phyloP scores from a whole-genome alignment of 2,113 vertebrate species.

The Phyllostomus discolor region DNA sequence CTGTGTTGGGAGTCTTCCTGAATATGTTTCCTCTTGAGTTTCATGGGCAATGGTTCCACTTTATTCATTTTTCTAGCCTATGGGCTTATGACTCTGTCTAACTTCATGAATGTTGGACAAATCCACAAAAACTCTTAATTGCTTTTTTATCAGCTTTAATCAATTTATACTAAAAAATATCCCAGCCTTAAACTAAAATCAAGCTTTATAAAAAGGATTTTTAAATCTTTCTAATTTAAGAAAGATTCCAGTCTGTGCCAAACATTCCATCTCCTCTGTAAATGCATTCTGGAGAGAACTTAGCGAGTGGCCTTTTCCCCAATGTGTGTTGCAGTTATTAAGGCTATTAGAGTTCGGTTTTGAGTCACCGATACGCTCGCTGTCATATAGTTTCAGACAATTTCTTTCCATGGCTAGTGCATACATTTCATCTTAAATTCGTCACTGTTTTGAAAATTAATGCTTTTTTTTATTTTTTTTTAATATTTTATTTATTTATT shows the following conservation, averaged over 20 bases:
- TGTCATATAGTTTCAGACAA: not conserved
- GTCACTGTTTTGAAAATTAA: slow-evolving; percentile 21
- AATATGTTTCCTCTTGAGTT: not conserved
- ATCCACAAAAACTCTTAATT: not conserved
- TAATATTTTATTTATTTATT: too few relatives aligned
- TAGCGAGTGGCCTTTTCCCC: not conserved
- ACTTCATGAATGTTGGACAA: not conserved
- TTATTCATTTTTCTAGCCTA: not conserved
- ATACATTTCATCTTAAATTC: not conserved
- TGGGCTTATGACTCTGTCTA: not conserved
- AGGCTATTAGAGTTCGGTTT: not conserved
- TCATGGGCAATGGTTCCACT: not conserved
- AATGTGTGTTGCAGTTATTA: not conserved
- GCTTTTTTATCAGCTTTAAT: not conserved
- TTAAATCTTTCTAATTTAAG: slow-evolving; percentile 30
- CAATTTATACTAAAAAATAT: not conserved
- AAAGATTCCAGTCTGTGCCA: not conserved
- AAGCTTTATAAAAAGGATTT: not conserved
- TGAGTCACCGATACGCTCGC: not conserved
- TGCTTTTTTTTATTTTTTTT: not conserved
- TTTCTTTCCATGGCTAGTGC: not conserved
- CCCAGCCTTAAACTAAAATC: not conserved
- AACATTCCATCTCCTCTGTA: not conserved
- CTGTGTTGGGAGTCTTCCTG: not conserved
- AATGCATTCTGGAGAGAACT: not conserved